phyloP scores from a whole-genome alignment of 2,888 invertebrate genomes.

The Trissonchulus sp. region DNA sequence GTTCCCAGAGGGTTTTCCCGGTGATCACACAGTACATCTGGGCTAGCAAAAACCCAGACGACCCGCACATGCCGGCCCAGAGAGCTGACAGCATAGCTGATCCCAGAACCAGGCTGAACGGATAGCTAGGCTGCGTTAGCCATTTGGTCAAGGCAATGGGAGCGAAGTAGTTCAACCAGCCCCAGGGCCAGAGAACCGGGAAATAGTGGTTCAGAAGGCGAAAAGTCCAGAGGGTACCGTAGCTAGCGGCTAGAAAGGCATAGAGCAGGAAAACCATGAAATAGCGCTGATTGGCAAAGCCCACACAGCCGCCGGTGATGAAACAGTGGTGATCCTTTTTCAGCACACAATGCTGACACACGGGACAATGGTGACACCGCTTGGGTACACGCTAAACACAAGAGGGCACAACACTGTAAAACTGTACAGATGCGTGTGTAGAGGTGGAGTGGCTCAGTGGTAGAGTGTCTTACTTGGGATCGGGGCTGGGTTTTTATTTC shows the following conservation, averaged over 20 bases:
- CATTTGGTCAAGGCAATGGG: slow-evolving; percentile 22
- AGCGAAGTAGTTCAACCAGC: slow-evolving; percentile 27
- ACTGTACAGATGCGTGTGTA: too few species aligned
- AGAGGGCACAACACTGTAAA: too few species aligned
- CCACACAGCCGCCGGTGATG: slow-evolving; percentile 54
- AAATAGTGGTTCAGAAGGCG: slow-evolving; percentile 38
- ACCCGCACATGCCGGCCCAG: background rate
- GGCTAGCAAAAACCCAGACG: slow-evolving; percentile 18
- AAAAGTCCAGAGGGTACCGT: slow-evolving; percentile 39
- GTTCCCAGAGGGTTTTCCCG: slow-evolving; percentile 26
- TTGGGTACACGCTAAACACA: slow-evolving; percentile 39
- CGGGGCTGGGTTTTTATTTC: too few species aligned
- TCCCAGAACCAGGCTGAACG: background rate
- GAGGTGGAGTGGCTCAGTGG: too few species aligned
- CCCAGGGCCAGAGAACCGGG: slow-evolving; percentile 28
- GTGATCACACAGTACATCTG: slow-evolving; percentile 20
- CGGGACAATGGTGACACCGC: slow-evolving; percentile 53
- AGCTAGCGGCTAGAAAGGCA: slow-evolving; percentile 42
- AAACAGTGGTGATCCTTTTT: slow-evolving; percentile 57
- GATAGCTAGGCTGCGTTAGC: slow-evolving; percentile 2
- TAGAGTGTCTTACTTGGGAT: too few species aligned
- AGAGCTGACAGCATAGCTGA: background rate
- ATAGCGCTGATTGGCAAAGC: slow-evolving; percentile 55
- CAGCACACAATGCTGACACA: slow-evolving; percentile 54
- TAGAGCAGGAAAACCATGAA: slow-evolving; percentile 53